Evolutionary conservation across 2,113 vertebrate genomes (phyloP), one percentile per base, ranked within the genome.

Genomic region (Capricornis sumatraensis): DNA sequence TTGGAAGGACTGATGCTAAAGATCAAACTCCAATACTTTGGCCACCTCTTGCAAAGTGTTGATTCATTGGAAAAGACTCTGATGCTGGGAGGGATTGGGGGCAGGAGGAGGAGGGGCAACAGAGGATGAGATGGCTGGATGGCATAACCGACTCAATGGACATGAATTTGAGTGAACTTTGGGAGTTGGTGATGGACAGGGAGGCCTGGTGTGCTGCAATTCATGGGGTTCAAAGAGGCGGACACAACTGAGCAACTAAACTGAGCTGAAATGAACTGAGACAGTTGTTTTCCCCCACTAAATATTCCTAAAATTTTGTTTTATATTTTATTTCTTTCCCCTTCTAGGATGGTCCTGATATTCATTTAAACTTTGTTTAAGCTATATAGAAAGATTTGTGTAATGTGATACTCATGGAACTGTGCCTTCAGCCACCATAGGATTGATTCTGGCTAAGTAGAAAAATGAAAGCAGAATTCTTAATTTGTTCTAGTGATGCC

Each of bases 301-400:
- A 94, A 76, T 91, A 84, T 55, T 55, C 25, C 43, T 71, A 82
- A 13, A 86, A 55, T 86, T 62, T 87, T 25, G 0, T 27, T 25
- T 91, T 16, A 47, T 23, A 55, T 62, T 55, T 58, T 33, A 83
- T 79, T 81, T 79, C 1, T 89, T 89, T 47, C 11, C 25, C 52
- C 6, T 89, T 92, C 10, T 67, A 40, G 19, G 36, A 40, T 87
- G n/a, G 6, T 15, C 15, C 40, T 53, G 25, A 50, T 93, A 52
- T n/a, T 90, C 17, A 67, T 67, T 89, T 86, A 21, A 50, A 94
- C 85, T 67, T 92, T 96, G 60, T 94, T 76, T 76, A 96, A 92
- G n/a, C 21, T 89, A 89, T 36, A 86, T 50, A 64, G 82, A 95
- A 85, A 88, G 1, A 28, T 60, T n/a, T 79, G 11, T 87, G 71